A percentile compares a stretch with the other conserved stretches of the same genome.
phyloP scores from a whole-genome alignment of 2,113 vertebrate genomes.

The Lepus timidus region DNA sequence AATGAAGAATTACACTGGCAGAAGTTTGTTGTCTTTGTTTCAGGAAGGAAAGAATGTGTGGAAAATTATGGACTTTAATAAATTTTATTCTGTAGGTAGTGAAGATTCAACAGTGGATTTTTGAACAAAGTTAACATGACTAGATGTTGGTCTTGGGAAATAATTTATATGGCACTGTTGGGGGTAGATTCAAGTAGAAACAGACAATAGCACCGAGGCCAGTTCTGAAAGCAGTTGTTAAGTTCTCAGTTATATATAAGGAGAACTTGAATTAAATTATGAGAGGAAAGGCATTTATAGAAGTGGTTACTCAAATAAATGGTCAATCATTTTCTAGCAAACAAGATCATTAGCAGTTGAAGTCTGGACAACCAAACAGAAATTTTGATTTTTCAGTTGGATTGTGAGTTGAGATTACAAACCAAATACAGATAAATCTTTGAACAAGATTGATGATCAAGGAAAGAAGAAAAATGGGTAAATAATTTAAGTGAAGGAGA shows the following conservation, averaged over 20 bases:
- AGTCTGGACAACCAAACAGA: not conserved
- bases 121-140: not conserved
- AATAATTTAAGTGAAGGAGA: not conserved
- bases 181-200: not conserved
- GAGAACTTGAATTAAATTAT: not conserved
- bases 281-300: not conserved
- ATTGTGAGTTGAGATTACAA: not conserved
- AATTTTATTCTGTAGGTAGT: not conserved
- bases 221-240: slow-evolving; percentile 2
- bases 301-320: not conserved
- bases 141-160: not conserved
- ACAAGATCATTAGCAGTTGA: not conserved
- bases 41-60: not conserved
- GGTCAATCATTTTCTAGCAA: not conserved
- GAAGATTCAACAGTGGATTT: not conserved
- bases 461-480: not conserved
- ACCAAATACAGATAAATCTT: not conserved
- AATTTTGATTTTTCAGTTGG: not conserved
- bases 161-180: not conserved
- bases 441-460: not conserved
- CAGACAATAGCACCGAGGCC: not conserved
- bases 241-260: not conserved
- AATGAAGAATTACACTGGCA: not conserved
- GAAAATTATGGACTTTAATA: not conserved
- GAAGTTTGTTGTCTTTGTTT: not conserved